phyloP scores from a whole-genome alignment of 2,888 invertebrate genomes.

The Caenorhabditis zanzibari region DNA sequence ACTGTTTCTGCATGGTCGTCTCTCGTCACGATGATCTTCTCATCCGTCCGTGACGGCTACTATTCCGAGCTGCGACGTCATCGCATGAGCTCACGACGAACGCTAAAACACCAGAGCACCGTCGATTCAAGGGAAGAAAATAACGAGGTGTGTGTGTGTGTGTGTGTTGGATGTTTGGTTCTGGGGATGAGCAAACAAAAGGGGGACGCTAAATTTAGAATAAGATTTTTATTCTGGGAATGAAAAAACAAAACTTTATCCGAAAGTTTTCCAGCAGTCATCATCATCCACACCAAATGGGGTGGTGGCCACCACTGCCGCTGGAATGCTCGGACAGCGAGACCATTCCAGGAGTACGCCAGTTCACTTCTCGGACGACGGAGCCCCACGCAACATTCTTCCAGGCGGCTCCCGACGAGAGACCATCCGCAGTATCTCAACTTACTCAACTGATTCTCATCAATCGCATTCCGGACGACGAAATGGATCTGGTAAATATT shows the following conservation, averaged over 20 bases:
- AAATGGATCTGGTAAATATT: constrained; percentile 46
- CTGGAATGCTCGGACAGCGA: constrained; percentile 51
- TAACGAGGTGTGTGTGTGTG: constrained; percentile 45
- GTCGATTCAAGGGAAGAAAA: constrained; percentile 69
- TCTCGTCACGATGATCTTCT: constrained; percentile 81
- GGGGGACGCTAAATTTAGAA: neutral
- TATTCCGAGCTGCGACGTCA: constrained; percentile 79
- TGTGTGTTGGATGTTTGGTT: too few relatives aligned
- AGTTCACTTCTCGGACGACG: constrained; percentile 27
- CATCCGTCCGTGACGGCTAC: constrained; percentile 82
- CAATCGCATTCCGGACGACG: constrained; percentile 37
- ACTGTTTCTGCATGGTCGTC: constrained; percentile 82
- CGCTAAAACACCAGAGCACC: constrained; percentile 69
- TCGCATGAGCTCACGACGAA: constrained; percentile 70
- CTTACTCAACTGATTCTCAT: constrained; percentile 39
- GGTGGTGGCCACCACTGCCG: constrained; percentile 50
- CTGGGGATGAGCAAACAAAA: neutral
- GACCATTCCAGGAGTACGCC: constrained; percentile 55
- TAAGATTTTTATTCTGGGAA: too few relatives aligned
- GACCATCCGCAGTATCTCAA: constrained; percentile 45
- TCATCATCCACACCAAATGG: constrained; percentile 37
- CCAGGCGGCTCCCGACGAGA: constrained; percentile 26
- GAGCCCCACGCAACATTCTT: constrained; percentile 26
- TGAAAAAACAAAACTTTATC: too few relatives aligned
- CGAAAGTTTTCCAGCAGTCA: constrained; percentile 28